These are phyloP conservation scores for Sisyra nigra DNA, from an alignment of 2,888 invertebrate genomes.

Conservation along the genomic window DNA sequence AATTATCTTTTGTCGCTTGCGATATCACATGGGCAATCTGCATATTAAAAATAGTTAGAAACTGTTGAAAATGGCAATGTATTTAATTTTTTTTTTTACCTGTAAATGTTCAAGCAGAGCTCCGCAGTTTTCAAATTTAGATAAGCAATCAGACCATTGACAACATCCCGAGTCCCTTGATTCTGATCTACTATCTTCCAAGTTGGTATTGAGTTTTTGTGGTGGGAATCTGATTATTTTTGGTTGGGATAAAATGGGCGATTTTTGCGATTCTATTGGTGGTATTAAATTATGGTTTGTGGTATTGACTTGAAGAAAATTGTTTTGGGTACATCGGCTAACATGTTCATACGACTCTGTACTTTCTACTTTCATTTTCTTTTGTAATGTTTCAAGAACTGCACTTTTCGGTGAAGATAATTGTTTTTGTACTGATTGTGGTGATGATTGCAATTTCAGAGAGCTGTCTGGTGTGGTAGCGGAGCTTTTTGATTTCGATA, in stretches of 20 bases:
- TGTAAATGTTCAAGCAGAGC: constrained; percentile 78
- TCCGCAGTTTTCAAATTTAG: constrained; percentile 60
- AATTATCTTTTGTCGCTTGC: constrained; percentile 69
- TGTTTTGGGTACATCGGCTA: not conserved
- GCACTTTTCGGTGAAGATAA: constrained; percentile 13
- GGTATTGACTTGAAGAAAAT: not conserved
- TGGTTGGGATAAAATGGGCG: constrained; percentile 65
- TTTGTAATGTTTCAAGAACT: constrained; percentile 14
- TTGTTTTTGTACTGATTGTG: constrained; percentile 8
- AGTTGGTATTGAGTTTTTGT: constrained; percentile 24
- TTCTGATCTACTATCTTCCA: constrained; percentile 21
- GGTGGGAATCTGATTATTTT: constrained; percentile 70
- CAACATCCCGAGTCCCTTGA: constrained; percentile 34
- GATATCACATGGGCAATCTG: constrained; percentile 71
- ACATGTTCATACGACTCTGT: constrained; percentile 1
- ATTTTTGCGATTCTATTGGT: constrained; percentile 33
- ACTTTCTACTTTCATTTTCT: constrained; percentile 8
- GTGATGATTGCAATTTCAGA: constrained; percentile 11
- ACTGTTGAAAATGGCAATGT: not conserved
- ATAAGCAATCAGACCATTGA: constrained; percentile 69
- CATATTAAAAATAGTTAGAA: constrained; percentile 14
- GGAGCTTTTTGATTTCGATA: constrained; percentile 18
- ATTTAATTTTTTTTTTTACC: constrained; percentile 28
- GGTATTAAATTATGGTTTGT: constrained; percentile 5
- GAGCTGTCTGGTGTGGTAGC: constrained; percentile 11